phyloP scores from a whole-genome alignment of 2,797 vertebrate species.

The Esox lucius region DNA sequence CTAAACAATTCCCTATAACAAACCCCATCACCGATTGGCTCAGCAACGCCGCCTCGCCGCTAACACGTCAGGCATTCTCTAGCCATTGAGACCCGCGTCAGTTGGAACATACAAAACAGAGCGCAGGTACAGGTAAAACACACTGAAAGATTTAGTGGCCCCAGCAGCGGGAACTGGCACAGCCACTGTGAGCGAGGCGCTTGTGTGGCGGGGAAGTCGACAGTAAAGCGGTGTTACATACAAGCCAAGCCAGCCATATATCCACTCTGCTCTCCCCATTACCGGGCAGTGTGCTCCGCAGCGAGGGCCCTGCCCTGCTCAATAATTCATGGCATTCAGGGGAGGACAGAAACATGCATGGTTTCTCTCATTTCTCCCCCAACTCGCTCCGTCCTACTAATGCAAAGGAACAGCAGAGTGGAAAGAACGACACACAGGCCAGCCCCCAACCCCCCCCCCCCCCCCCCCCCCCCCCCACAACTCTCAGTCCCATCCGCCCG shows the following conservation, averaged over 20 bases:
- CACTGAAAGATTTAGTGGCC: constrained; percentile 42
- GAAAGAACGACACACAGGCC: constrained; percentile 62
- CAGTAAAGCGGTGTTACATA: constrained; percentile 61
- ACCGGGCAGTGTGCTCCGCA: constrained; percentile 65
- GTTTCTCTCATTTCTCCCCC: constrained; percentile 3
- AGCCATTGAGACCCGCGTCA: constrained; percentile 7
- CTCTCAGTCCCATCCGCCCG: constrained; percentile 23
- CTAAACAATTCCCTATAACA: not conserved
- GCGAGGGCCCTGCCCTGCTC: constrained; percentile 67
- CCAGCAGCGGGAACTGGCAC: constrained; percentile 28
- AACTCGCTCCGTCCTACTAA: constrained; percentile 44
- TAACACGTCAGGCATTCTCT: constrained; percentile 9
- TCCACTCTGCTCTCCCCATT: constrained; percentile 64
- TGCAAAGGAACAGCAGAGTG: constrained; percentile 64
- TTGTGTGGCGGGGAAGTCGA: constrained; percentile 44
- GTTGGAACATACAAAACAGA: constrained; percentile 25
- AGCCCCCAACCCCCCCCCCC: constrained; percentile 48
- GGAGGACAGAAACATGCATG: constrained; percentile 64
- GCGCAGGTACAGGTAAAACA: constrained; percentile 51
- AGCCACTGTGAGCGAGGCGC: constrained; percentile 29
- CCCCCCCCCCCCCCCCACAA: constrained; percentile 45
- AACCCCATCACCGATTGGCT: not conserved
- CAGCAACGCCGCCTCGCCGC: not conserved
- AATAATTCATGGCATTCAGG: constrained; percentile 73
- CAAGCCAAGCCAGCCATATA: constrained; percentile 58